Evolutionary conservation across 2,888 invertebrate species (phyloP).

Genomic region (Papilio demoleus): DNA sequence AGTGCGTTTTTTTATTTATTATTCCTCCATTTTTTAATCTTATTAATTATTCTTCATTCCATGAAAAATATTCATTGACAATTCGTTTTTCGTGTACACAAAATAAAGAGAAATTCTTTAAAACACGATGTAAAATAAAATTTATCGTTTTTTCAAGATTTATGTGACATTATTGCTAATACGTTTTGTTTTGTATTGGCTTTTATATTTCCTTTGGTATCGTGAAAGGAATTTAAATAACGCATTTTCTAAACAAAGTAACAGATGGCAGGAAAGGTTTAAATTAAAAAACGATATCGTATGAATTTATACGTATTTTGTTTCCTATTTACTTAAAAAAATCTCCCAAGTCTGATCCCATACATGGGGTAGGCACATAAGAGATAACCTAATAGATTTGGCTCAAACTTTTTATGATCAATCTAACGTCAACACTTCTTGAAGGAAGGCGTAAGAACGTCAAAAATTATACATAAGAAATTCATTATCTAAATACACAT

Average conservation of each 20-base stretch:
- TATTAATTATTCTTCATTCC: no score
- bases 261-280: constrained; percentile 21
- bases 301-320: constrained; percentile 10
- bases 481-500: no score
- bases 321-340: background rate
- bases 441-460: no score
- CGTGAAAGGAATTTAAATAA: constrained; percentile 28
- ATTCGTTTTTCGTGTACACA: background rate
- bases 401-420: no score
- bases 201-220: constrained; percentile 25
- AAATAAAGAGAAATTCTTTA: background rate
- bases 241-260: constrained; percentile 20
- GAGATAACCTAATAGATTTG: no score
- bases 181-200: constrained; percentile 26
- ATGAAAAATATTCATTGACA: no score
- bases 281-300: constrained; percentile 6
- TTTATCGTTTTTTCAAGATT: constrained; percentile 28
- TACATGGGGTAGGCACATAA: no score
- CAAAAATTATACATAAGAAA: no score
- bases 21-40: no score
- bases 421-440: no score
- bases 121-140: constrained; percentile 19
- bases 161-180: constrained; percentile 24
- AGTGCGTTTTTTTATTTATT: no score
- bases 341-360: no score